Percentiles rank a stretch among this genome's conserved stretches.
Evolutionary conservation across 1,140 invertebrate species (phyloP).

Genomic region (Heliconius eleuchia): DNA sequence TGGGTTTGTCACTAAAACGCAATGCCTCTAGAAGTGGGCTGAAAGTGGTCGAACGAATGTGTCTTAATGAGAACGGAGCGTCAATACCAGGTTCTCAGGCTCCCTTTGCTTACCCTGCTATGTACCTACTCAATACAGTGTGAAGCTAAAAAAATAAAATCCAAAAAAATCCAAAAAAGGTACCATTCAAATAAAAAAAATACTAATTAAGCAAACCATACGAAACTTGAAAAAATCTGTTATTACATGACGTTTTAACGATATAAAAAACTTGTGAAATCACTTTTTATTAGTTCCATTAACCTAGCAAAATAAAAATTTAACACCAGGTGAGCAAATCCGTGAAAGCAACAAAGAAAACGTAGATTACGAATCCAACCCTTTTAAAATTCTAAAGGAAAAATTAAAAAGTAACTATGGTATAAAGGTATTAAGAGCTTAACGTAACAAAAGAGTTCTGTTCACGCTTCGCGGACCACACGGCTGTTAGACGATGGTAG

Average conservation of each 20-base stretch:
- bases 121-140: too few species aligned
- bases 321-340: conserved; percentile 60
- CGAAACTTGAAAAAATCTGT: not conserved
- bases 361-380: conserved; percentile 73
- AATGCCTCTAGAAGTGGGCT: too few species aligned
- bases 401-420: conserved; percentile 77
- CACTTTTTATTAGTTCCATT: conserved; percentile 44
- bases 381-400: conserved; percentile 67
- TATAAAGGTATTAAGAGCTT: conserved; percentile 79
- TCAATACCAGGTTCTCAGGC: too few species aligned
- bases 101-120: too few species aligned
- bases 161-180: too few species aligned
- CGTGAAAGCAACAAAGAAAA: conserved; percentile 63
- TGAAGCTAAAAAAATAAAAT: too few species aligned
- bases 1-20: too few species aligned
- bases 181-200: too few species aligned
- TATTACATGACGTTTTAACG: conserved; percentile 29
- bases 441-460: conserved; percentile 75
- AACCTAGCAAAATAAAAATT: conserved; percentile 58
- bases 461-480: conserved; percentile 76
- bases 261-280: conserved; percentile 41
- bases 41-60: too few species aligned
- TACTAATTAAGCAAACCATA: too few species aligned
- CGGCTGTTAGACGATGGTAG: conserved; percentile 74
- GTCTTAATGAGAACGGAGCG: too few species aligned